phyloP scores from a whole-genome alignment of 2,888 invertebrate genomes.

The Acleris literana region DNA sequence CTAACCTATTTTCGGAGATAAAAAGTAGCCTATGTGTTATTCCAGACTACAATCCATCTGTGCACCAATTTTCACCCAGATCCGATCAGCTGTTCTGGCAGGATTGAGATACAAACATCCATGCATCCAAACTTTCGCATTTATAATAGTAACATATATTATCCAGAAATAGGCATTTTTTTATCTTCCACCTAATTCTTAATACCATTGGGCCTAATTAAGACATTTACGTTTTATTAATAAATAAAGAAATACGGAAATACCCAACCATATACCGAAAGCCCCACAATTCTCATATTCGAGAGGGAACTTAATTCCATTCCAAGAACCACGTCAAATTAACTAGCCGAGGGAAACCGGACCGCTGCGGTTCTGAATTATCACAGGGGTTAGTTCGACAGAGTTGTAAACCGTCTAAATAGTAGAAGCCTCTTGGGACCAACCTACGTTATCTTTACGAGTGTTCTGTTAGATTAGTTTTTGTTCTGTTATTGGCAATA shows the following conservation, averaged over 20 bases:
- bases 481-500: slow-evolving; percentile 38
- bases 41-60: too few relatives aligned
- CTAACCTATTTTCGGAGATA: too few relatives aligned
- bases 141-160: too few relatives aligned
- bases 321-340: slow-evolving; percentile 34
- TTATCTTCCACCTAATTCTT: neutral
- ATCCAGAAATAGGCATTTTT: too few relatives aligned
- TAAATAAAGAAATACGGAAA: slow-evolving; percentile 13
- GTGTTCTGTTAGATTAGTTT: slow-evolving; percentile 40
- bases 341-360: slow-evolving; percentile 15
- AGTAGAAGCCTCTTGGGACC: slow-evolving; percentile 34
- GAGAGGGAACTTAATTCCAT: slow-evolving; percentile 22
- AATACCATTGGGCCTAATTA: slow-evolving; percentile 9
- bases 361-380: slow-evolving; percentile 29
- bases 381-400: slow-evolving; percentile 36
- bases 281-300: slow-evolving; percentile 26
- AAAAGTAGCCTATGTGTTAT: too few relatives aligned
- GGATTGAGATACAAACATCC: too few relatives aligned
- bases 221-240: slow-evolving; percentile 11
- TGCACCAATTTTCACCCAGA: too few relatives aligned
- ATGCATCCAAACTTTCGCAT: too few relatives aligned
- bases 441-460: slow-evolving; percentile 40
- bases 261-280: slow-evolving; percentile 3
- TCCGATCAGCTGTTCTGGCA: too few relatives aligned
- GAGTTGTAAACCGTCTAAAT: slow-evolving; percentile 40